phyloP scores from a whole-genome alignment of 2,797 vertebrate species.

The Cryptoblepharus egeriae region DNA sequence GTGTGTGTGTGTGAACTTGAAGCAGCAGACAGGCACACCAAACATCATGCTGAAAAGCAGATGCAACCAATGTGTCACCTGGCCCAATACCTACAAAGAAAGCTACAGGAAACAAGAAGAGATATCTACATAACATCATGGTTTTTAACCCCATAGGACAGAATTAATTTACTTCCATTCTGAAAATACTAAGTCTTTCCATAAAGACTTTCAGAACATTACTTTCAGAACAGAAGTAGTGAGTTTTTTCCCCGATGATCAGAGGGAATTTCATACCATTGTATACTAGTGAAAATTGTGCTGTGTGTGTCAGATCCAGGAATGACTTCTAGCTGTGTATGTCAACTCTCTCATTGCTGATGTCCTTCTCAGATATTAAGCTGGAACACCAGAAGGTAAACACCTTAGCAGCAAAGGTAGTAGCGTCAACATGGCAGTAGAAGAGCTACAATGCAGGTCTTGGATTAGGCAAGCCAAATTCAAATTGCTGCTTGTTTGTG shows the following conservation, averaged over 20 bases:
- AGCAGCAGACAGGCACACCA: neutral
- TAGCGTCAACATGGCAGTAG: neutral
- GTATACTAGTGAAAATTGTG: neutral
- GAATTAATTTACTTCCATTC: too few relatives aligned
- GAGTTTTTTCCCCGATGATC: neutral
- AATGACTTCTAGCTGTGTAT: neutral
- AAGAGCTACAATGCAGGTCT: too few relatives aligned
- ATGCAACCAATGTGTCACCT: neutral
- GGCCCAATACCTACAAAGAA: too few relatives aligned
- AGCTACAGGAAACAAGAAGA: too few relatives aligned
- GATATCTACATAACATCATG: too few relatives aligned
- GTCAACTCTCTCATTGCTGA: neutral
- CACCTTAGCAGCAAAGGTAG: neutral
- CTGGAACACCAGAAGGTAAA: neutral
- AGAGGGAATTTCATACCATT: neutral
- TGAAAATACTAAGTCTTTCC: too few relatives aligned
- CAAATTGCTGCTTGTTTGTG: neutral
- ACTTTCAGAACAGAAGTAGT: neutral
- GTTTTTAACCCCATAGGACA: too few relatives aligned
- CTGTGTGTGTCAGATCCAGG: neutral
- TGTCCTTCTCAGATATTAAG: neutral
- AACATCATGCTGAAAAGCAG: neutral
- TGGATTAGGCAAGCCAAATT: neutral
- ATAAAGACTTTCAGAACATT: neutral
- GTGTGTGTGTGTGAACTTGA: too few relatives aligned